A percentile compares a stretch with the other conserved stretches of the same genome.
Evolutionary conservation across 2,797 vertebrate genomes (phyloP).

Genomic region (Hephaestus fuliginosus): DNA sequence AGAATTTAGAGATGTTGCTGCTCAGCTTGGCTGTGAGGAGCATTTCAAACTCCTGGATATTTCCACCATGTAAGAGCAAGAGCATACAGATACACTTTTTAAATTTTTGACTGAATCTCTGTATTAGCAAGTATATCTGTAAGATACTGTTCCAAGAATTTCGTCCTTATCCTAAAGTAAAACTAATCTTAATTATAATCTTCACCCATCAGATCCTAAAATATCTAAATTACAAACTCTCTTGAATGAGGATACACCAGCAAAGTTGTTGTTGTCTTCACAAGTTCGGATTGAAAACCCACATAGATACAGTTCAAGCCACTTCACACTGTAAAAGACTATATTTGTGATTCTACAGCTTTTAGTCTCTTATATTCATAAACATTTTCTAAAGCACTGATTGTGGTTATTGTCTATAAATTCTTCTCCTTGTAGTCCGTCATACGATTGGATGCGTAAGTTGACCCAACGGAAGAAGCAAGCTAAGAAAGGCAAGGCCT

Average conservation of each 20-base stretch:
- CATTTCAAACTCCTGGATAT: slow-evolving; percentile 96
- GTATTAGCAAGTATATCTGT: background rate
- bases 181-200: background rate
- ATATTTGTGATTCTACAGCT: background rate
- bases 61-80: slow-evolving; percentile 93
- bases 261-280: background rate
- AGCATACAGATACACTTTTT: background rate
- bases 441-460: slow-evolving; percentile 98
- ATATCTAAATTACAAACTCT: too few species aligned
- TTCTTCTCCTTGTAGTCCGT: slow-evolving; percentile 85
- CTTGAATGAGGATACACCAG: background rate
- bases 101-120: background rate
- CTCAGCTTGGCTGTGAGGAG: slow-evolving; percentile 90
- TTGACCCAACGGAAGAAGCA: slow-evolving; percentile 95
- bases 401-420: background rate
- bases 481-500: slow-evolving; percentile 97
- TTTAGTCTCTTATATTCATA: background rate
- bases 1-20: slow-evolving; percentile 92
- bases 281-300: background rate
- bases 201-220: background rate
- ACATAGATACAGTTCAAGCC: background rate
- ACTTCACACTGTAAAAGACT: background rate
- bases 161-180: background rate
- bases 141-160: background rate
- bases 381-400: background rate